A percentile compares a stretch with the other conserved stretches of the same genome.
Conservation (phyloP, 2,888 invertebrate genomes). For the Mythimna pallens region DNA sequence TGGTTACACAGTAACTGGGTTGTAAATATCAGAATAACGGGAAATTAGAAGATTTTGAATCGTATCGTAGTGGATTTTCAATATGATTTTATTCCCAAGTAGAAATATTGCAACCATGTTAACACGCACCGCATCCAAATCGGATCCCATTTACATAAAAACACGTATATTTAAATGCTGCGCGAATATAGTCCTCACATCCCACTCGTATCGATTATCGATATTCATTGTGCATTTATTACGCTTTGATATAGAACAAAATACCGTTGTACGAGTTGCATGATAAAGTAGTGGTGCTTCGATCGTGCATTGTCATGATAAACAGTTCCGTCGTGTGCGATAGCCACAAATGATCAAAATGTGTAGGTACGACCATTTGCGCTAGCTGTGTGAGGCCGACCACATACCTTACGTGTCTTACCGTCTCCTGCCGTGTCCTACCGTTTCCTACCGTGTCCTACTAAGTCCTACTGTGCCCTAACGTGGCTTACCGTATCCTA, state of each 20-base stretch:
- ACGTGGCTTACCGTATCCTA: no score
- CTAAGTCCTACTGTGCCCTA: no score
- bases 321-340: conserved; percentile 28
- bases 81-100: not conserved
- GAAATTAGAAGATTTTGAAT: no score
- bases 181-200: not conserved
- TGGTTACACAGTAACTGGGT: no score
- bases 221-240: conserved; percentile 38
- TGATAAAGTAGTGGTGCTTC: not conserved
- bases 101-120: not conserved
- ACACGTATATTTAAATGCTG: not conserved
- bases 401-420: no score
- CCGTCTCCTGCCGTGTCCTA: no score
- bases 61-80: not conserved
- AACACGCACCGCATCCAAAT: not conserved
- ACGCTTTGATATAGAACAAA: conserved; percentile 2
- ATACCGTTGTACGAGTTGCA: not conserved
- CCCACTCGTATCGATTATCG: conserved; percentile 30
- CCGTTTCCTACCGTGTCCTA: no score
- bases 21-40: no score
- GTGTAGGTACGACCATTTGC: conserved; percentile 7
- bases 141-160: conserved; percentile 4
- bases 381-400: not conserved
- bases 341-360: conserved; percentile 1
- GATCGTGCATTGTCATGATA: conserved; percentile 45